phyloP scores from a whole-genome alignment of 2,888 invertebrate species.

The Subacronicta megacephala region DNA sequence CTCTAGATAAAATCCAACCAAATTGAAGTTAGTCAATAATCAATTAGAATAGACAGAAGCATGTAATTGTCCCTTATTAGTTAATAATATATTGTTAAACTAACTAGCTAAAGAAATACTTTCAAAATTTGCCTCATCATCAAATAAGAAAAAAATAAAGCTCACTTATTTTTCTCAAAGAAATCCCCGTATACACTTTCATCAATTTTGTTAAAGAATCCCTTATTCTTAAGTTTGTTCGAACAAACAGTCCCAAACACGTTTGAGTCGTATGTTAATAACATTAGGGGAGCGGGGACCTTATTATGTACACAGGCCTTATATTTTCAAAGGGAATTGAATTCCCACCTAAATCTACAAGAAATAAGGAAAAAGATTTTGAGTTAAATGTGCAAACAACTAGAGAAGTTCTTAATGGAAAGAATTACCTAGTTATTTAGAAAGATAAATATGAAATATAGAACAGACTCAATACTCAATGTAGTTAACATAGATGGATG shows the following conservation, averaged over 20 bases:
- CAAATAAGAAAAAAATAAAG: background rate
- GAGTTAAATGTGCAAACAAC: constrained; percentile 55
- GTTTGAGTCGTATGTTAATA: constrained; percentile 63
- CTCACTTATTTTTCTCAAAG: constrained; percentile 8
- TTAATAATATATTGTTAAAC: constrained; percentile 7
- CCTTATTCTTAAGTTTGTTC: constrained; percentile 46
- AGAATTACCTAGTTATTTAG: constrained; percentile 25
- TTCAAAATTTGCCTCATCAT: background rate
- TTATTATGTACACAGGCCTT: constrained; percentile 57
- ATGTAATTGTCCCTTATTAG: too few relatives aligned
- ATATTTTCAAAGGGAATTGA: constrained; percentile 57
- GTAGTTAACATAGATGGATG: too few relatives aligned
- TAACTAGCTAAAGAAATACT: constrained; percentile 9
- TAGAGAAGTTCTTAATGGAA: constrained; percentile 23
- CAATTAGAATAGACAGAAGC: too few relatives aligned
- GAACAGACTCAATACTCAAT: too few relatives aligned
- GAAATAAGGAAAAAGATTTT: constrained; percentile 45
- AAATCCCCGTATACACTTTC: constrained; percentile 11
- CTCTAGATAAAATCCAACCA: too few relatives aligned
- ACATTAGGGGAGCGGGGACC: constrained; percentile 42
- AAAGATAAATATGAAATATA: too few relatives aligned
- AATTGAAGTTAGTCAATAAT: too few relatives aligned
- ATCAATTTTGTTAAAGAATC: constrained; percentile 30
- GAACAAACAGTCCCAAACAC: constrained; percentile 60
- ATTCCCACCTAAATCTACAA: constrained; percentile 60